A percentile compares a stretch with the other conserved stretches of the same genome.
Conservation (phyloP, 1,140 invertebrate species). For the Zaprionus ghesquierei region DNA sequence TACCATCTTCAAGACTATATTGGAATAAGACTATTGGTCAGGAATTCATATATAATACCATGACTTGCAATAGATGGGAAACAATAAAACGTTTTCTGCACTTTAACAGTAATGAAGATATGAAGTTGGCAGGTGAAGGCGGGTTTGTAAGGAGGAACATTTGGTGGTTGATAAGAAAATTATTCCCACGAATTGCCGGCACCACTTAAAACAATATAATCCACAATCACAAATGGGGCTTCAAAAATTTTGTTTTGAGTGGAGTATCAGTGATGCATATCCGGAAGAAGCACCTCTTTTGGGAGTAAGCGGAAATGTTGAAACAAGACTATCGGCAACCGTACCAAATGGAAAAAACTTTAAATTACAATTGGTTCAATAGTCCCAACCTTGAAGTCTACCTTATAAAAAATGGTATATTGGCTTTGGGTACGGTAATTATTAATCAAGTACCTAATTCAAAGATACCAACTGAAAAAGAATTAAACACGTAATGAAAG, state of each 20-base stretch:
- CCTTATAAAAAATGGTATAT: constrained; percentile 67
- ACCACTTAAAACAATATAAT: too few relatives aligned
- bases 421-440: constrained; percentile 81
- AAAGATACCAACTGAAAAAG: constrained; percentile 58
- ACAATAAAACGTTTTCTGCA: constrained; percentile 43
- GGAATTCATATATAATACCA: constrained; percentile 41
- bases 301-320: constrained; percentile 69
- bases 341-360: constrained; percentile 65
- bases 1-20: constrained; percentile 46
- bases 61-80: constrained; percentile 46
- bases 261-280: constrained; percentile 51
- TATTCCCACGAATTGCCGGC: too few relatives aligned
- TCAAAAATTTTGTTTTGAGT: constrained; percentile 37
- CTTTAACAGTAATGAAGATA: constrained; percentile 53
- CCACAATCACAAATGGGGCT: too few relatives aligned
- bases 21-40: constrained; percentile 48
- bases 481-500: constrained; percentile 71
- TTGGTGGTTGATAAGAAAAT: constrained; percentile 11
- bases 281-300: constrained; percentile 47
- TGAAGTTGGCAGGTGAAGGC: constrained; percentile 65
- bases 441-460: constrained; percentile 69
- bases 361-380: constrained; percentile 81
- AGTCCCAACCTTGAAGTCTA: constrained; percentile 61
- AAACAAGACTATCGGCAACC: constrained; percentile 48
- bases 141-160: constrained; percentile 70